Conservation (phyloP, 2,888 invertebrate species). For the Parascotia fuliginaria region DNA sequence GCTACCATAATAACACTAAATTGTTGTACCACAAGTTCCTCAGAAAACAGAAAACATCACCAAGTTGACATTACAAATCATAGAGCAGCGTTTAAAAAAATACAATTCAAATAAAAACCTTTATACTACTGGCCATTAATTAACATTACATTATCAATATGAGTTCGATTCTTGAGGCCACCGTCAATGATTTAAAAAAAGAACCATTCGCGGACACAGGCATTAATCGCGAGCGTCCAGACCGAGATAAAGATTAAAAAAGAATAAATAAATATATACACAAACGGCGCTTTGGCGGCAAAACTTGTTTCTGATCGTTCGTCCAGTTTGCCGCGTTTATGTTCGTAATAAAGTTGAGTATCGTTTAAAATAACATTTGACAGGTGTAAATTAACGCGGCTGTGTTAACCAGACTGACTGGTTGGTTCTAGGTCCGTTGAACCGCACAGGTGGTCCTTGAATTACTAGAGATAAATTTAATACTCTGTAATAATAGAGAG, state of each 20-base stretch:
- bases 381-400: constrained; percentile 72
- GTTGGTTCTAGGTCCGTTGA: constrained; percentile 78
- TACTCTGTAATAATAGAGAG: constrained; percentile 76
- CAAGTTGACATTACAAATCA: constrained; percentile 5
- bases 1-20: constrained; percentile 5
- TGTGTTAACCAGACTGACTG: constrained; percentile 77
- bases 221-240: constrained; percentile 72
- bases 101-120: not conserved
- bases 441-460: constrained; percentile 81
- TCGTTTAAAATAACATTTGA: constrained; percentile 61
- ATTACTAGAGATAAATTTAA: constrained; percentile 81
- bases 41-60: constrained; percentile 3
- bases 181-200: constrained; percentile 56
- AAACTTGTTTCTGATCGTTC: constrained; percentile 55
- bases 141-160: constrained; percentile 26
- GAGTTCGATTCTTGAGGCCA: constrained; percentile 48
- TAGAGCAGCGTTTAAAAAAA: constrained; percentile 2
- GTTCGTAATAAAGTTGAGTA: constrained; percentile 60
- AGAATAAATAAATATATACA: constrained; percentile 64
- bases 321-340: constrained; percentile 52
- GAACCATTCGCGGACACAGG: constrained; percentile 55
- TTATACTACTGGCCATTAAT: constrained; percentile 14
- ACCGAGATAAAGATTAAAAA: constrained; percentile 74
- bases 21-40: constrained; percentile 1
- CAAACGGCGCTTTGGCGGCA: constrained; percentile 74